Percentiles rank a stretch among this genome's conserved stretches.
Conservation (phyloP, 2,888 invertebrate species). For the Ischnus inquisitorius region DNA sequence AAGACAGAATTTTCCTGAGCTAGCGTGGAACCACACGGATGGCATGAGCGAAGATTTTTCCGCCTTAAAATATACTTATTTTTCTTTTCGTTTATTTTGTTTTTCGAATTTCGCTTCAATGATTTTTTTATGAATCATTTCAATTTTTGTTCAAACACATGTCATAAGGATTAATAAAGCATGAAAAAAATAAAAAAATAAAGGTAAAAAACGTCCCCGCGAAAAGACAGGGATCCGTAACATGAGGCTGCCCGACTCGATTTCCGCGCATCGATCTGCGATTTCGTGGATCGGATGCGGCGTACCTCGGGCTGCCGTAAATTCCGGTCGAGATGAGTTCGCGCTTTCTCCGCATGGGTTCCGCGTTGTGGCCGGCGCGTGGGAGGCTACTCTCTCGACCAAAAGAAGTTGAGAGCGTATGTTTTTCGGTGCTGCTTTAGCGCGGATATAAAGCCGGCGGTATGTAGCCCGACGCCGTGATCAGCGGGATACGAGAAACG, state of each 20-base stretch:
- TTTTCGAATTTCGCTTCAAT: background rate
- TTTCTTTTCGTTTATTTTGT: background rate
- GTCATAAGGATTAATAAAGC: background rate
- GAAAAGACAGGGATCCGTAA: slow-evolving; percentile 59
- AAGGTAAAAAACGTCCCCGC: slow-evolving; percentile 66
- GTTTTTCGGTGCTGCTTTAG: slow-evolving; percentile 28
- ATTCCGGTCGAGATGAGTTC: slow-evolving; percentile 69
- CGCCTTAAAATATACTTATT: background rate
- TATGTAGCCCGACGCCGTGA: slow-evolving; percentile 5
- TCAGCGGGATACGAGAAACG: slow-evolving; percentile 25
- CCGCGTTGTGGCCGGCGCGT: slow-evolving; percentile 57
- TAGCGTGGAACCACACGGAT: too few relatives aligned
- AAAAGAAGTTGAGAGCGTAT: slow-evolving; percentile 24
- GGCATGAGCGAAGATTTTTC: too few relatives aligned
- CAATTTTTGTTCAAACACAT: too few relatives aligned
- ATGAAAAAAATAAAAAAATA: slow-evolving; percentile 22
- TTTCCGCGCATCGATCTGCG: slow-evolving; percentile 56
- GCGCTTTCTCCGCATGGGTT: slow-evolving; percentile 79
- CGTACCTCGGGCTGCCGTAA: slow-evolving; percentile 73
- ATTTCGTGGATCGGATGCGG: slow-evolving; percentile 43
- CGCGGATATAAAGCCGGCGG: background rate
- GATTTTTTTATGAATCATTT: too few relatives aligned
- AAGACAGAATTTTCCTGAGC: too few relatives aligned
- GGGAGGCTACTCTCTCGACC: slow-evolving; percentile 72
- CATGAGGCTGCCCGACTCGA: slow-evolving; percentile 57